Evolutionary conservation across 2,113 vertebrate genomes (phyloP).

Genomic region (Phaetusa simplex): DNA sequence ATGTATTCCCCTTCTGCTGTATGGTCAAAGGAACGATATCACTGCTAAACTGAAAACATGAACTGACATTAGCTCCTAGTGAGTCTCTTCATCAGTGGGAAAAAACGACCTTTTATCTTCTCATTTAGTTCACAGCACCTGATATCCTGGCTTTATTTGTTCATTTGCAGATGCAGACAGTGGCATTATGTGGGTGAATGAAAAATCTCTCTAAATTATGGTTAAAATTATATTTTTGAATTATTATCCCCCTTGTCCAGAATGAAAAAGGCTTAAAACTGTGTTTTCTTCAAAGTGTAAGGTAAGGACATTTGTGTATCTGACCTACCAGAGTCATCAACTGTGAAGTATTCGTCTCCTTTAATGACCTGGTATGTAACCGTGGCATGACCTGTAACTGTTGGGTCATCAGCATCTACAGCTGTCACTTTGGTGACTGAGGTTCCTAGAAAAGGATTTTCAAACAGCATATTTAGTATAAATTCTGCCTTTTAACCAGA

Average conservation of each 20-base stretch:
- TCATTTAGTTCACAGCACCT: not conserved
- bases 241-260: not conserved
- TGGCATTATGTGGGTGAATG: not conserved
- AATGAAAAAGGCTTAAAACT: not conserved
- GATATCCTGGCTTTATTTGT: not conserved
- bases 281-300: not conserved
- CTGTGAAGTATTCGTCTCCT: conserved; percentile 78
- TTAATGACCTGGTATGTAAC: conserved; percentile 81
- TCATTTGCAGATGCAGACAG: not conserved
- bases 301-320: not conserved
- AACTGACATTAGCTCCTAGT: not conserved
- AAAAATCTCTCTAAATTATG: not conserved
- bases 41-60: not conserved
- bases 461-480: not conserved
- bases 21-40: not conserved
- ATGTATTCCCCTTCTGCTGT: not conserved
- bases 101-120: not conserved
- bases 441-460: conserved; percentile 74
- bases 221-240: not conserved
- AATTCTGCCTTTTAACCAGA: not conserved
- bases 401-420: conserved; percentile 89
- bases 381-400: conserved; percentile 78
- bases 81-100: not conserved
- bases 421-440: conserved; percentile 82
- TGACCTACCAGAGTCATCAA: conserved; percentile 81